Conservation (phyloP, 1,140 invertebrate species). For the Aleiodes sp. region DNA sequence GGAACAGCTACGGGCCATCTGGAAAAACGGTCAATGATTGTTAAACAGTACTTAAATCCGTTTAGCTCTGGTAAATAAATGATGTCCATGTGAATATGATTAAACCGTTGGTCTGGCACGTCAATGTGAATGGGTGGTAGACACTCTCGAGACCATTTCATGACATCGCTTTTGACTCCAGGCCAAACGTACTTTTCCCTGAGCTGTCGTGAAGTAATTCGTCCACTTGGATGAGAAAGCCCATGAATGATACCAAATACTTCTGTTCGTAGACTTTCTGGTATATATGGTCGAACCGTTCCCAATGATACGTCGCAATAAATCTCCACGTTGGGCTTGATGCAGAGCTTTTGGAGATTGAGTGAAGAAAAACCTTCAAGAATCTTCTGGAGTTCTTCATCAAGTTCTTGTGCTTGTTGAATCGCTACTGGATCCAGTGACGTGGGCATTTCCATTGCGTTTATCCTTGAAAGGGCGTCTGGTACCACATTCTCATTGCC, state of each 20-base stretch:
- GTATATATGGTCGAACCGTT: constrained; percentile 42
- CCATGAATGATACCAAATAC: constrained; percentile 35
- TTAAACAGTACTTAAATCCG: constrained; percentile 38
- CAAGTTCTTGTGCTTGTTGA: constrained; percentile 35
- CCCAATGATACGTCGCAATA: constrained; percentile 35
- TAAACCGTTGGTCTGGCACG: constrained; percentile 35
- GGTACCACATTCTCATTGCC: constrained; percentile 47
- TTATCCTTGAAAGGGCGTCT: constrained; percentile 44
- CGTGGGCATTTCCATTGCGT: constrained; percentile 14
- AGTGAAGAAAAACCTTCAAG: constrained; percentile 20
- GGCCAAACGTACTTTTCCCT: constrained; percentile 46
- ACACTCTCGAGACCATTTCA: constrained; percentile 38
- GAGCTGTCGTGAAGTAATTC: constrained; percentile 37
- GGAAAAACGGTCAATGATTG: constrained; percentile 44
- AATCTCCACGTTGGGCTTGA: constrained; percentile 5
- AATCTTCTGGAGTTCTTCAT: constrained; percentile 35
- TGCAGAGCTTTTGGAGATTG: constrained; percentile 17
- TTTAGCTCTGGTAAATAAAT: constrained; percentile 40
- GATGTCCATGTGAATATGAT: constrained; percentile 52
- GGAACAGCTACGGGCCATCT: constrained; percentile 59
- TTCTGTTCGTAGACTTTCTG: constrained; percentile 27
- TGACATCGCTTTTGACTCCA: constrained; percentile 34
- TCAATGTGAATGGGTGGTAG: constrained; percentile 23
- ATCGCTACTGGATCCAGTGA: constrained; percentile 32
- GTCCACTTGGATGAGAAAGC: constrained; percentile 42